Conservation (phyloP, 2,797 vertebrate species). For the Sciurus carolinensis region DNA sequence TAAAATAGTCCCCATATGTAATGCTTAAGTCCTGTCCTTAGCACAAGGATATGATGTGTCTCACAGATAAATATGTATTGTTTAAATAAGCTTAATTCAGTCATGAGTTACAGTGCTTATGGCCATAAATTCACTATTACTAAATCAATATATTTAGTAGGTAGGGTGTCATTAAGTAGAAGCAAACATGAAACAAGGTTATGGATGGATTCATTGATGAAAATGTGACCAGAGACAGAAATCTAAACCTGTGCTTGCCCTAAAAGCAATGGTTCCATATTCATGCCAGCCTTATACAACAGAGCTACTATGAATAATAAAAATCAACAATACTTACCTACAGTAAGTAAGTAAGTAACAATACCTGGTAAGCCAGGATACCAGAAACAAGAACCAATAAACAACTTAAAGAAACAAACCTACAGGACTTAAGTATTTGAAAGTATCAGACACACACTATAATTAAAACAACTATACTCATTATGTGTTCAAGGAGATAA, state of each 20-base stretch:
- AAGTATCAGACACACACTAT: background rate
- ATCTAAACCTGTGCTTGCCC: background rate
- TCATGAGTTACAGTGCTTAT: background rate
- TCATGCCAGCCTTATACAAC: background rate
- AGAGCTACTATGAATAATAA: background rate
- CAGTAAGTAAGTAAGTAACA: background rate
- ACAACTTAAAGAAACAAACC: background rate
- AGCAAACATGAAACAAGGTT: background rate
- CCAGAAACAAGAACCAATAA: conserved; percentile 13
- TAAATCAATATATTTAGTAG: background rate
- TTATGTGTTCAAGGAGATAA: background rate
- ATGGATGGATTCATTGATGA: background rate
- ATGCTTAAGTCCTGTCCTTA: background rate
- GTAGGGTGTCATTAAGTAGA: background rate
- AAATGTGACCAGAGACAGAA: background rate
- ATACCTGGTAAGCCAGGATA: background rate
- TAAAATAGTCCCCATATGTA: background rate
- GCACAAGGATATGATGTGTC: background rate
- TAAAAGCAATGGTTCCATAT: background rate
- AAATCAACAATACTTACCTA: background rate
- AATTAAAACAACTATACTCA: background rate
- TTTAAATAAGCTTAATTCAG: conserved; percentile 28
- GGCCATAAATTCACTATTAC: background rate
- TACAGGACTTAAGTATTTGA: background rate
- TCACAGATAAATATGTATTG: background rate